These are phyloP conservation scores for Peucedramus taeniatus DNA, from an alignment of 2,113 vertebrate genomes.

Conservation along the genomic window DNA sequence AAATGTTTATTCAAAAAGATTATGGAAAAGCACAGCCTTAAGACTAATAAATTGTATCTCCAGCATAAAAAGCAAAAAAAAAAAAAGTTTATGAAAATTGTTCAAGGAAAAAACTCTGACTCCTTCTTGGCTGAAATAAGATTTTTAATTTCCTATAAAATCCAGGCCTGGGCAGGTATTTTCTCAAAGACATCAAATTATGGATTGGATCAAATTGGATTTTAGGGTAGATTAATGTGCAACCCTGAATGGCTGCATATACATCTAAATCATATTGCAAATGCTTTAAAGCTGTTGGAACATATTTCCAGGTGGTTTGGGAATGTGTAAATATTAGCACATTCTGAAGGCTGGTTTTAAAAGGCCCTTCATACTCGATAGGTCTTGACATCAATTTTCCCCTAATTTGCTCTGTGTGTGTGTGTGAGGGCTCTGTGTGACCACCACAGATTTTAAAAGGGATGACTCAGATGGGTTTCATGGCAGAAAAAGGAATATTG, in stretches of 20 bases:
- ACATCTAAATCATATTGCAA: slow-evolving; percentile 34
- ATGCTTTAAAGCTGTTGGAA: slow-evolving; percentile 38
- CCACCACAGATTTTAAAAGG: neutral
- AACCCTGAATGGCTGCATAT: neutral
- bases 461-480: neutral
- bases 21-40: neutral
- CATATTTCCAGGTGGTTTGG: slow-evolving; percentile 42
- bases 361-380: slow-evolving; percentile 12
- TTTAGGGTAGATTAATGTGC: slow-evolving; percentile 14
- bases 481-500: neutral
- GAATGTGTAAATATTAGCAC: slow-evolving; percentile 42
- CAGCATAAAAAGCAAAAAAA: neutral
- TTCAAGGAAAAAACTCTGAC: neutral
- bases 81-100: neutral
- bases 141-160: neutral
- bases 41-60: neutral
- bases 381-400: slow-evolving; percentile 37
- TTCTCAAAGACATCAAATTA: neutral
- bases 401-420: neutral
- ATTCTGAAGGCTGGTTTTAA: slow-evolving; percentile 34
- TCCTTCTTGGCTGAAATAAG: neutral
- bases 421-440: neutral
- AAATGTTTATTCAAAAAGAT: neutral
- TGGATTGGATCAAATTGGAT: neutral
- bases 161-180: neutral